Evolutionary conservation across 1,140 invertebrate genomes (phyloP).

Genomic region (Aricia agestis): DNA sequence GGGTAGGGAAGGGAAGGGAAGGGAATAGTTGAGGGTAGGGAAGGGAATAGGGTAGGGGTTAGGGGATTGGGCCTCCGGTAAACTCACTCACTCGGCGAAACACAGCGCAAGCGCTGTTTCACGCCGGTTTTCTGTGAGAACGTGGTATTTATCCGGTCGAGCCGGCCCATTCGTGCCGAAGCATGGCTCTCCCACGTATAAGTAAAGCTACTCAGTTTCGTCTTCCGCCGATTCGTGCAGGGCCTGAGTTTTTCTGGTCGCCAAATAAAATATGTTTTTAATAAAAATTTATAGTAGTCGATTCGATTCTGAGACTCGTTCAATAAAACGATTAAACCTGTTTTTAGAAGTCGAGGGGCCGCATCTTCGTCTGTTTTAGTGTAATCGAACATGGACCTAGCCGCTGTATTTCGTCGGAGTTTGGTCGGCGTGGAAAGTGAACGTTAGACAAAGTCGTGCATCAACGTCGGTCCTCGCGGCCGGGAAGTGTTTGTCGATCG

Average conservation of each 20-base stretch:
- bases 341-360: constrained; percentile 14
- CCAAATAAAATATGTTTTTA: constrained; percentile 30
- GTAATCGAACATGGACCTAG: constrained; percentile 3
- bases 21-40: too few relatives aligned
- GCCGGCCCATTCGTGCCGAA: too few relatives aligned
- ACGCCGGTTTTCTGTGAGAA: too few relatives aligned
- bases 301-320: constrained; percentile 23
- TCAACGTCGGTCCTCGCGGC: constrained; percentile 32
- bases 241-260: constrained; percentile 27
- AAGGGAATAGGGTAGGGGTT: too few relatives aligned
- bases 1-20: too few relatives aligned
- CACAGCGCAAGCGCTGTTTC: too few relatives aligned
- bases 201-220: constrained; percentile 39
- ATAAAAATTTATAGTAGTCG: constrained; percentile 26
- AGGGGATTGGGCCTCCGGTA: too few relatives aligned
- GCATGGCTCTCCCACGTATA: too few relatives aligned
- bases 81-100: too few relatives aligned
- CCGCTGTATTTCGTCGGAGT: constrained; percentile 13
- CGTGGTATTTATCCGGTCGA: too few relatives aligned
- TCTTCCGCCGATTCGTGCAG: constrained; percentile 28
- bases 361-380: constrained; percentile 7
- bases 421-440: constrained; percentile 31
- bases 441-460: constrained; percentile 37
- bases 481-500: constrained; percentile 39
- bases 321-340: constrained; percentile 19